Evolutionary conservation across 2,888 invertebrate genomes (phyloP).

Genomic region (Alloplasta piceator): DNA sequence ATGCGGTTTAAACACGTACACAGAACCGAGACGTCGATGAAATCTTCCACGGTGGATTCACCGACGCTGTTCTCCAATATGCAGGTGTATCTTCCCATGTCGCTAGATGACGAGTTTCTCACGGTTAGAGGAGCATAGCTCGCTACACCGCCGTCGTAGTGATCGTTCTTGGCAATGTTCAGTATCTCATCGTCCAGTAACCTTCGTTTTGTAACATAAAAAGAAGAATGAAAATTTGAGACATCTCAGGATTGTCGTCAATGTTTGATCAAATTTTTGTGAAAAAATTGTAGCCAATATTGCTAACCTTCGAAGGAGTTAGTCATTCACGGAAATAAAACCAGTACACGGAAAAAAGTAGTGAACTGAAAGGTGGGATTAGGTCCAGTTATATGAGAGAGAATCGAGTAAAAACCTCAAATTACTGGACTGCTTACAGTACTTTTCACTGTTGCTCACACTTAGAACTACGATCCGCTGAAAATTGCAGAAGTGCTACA

Average conservation of each 20-base stretch:
- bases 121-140: slow-evolving; percentile 91
- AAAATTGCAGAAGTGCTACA: too few relatives aligned
- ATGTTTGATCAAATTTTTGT: not conserved
- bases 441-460: too few relatives aligned
- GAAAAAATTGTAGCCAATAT: not conserved
- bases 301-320: not conserved
- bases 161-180: slow-evolving; percentile 83
- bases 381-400: too few relatives aligned
- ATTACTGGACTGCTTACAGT: too few relatives aligned
- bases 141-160: slow-evolving; percentile 90
- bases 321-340: too few relatives aligned
- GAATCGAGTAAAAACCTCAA: too few relatives aligned
- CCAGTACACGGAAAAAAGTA: too few relatives aligned
- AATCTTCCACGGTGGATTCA: slow-evolving; percentile 89
- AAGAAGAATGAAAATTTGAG: slow-evolving; percentile 21
- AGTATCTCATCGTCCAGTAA: slow-evolving; percentile 87
- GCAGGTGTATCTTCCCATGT: slow-evolving; percentile 94
- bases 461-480: too few relatives aligned
- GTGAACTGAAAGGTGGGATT: too few relatives aligned
- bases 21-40: slow-evolving; percentile 90
- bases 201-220: slow-evolving; percentile 84
- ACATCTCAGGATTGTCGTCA: slow-evolving; percentile 3
- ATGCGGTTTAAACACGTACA: slow-evolving; percentile 87
- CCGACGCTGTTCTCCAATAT: slow-evolving; percentile 92
- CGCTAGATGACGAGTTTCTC: slow-evolving; percentile 89